Evolutionary conservation across 1,140 invertebrate genomes (phyloP).

Genomic region (Lethrus apterus): DNA sequence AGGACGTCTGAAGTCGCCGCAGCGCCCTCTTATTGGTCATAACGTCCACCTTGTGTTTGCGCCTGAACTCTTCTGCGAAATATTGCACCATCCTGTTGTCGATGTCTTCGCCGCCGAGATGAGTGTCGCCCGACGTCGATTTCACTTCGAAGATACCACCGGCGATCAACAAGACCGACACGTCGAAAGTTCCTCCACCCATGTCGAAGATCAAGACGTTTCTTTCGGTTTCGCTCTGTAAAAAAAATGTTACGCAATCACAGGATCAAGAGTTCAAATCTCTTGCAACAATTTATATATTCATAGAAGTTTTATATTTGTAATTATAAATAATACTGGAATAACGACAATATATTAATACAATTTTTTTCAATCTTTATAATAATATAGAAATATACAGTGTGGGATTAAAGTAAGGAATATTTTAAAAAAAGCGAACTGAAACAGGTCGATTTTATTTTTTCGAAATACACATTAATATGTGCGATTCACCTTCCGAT

Average conservation of each 20-base stretch:
- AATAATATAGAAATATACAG: too few relatives aligned
- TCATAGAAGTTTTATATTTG: background rate
- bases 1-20: conserved; percentile 51
- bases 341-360: background rate
- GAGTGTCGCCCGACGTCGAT: conserved; percentile 53
- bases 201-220: conserved; percentile 52
- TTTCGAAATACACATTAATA: too few relatives aligned
- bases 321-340: background rate
- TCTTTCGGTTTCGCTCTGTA: conserved; percentile 47
- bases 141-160: conserved; percentile 52
- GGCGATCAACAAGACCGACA: conserved; percentile 63
- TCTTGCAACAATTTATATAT: background rate
- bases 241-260: conserved; percentile 60
- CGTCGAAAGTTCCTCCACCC: conserved; percentile 55
- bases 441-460: too few relatives aligned
- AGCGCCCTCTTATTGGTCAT: conserved; percentile 39
- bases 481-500: too few relatives aligned
- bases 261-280: conserved; percentile 2
- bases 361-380: background rate
- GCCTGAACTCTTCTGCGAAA: conserved; percentile 50
- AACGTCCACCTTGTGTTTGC: conserved; percentile 37
- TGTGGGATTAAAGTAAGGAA: too few relatives aligned
- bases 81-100: conserved; percentile 79
- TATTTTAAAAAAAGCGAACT: background rate
- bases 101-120: conserved; percentile 68